A percentile compares a stretch with the other conserved stretches of the same genome.
phyloP scores from a whole-genome alignment of 2,888 invertebrate genomes.

The Gymnocheta viridis region DNA sequence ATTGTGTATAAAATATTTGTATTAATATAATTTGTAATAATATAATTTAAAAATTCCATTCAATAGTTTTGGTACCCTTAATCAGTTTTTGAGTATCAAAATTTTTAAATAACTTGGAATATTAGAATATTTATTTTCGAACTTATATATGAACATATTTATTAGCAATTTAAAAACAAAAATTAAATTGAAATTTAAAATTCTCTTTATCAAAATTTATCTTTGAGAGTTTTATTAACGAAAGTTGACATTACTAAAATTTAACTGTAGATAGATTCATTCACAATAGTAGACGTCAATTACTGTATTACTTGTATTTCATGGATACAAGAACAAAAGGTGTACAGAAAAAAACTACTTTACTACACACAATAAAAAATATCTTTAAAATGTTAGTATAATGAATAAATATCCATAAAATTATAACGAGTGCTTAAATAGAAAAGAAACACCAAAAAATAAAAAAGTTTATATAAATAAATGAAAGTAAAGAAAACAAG shows the following conservation, averaged over 20 bases:
- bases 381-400: background rate
- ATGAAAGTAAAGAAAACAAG: background rate
- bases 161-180: no score
- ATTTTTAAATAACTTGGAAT: background rate
- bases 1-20: no score
- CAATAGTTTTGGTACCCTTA: no score
- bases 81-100: no score
- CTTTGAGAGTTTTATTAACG: no score
- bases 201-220: no score
- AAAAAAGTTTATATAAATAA: background rate
- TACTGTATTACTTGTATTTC: slow-evolving; percentile 12
- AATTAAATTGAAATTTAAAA: no score
- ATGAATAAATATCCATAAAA: slow-evolving; percentile 2
- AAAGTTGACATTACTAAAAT: background rate
- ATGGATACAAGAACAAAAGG: slow-evolving; percentile 53
- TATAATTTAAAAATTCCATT: no score
- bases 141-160: no score
- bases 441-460: background rate
- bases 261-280: slow-evolving; percentile 8
- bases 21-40: no score
- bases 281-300: slow-evolving; percentile 59
- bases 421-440: background rate
- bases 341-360: slow-evolving; percentile 56
- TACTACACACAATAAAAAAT: slow-evolving; percentile 11
- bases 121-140: background rate